These are phyloP conservation scores for Lypha dubia DNA, from an alignment of 2,888 invertebrate species.

Conservation along the genomic window DNA sequence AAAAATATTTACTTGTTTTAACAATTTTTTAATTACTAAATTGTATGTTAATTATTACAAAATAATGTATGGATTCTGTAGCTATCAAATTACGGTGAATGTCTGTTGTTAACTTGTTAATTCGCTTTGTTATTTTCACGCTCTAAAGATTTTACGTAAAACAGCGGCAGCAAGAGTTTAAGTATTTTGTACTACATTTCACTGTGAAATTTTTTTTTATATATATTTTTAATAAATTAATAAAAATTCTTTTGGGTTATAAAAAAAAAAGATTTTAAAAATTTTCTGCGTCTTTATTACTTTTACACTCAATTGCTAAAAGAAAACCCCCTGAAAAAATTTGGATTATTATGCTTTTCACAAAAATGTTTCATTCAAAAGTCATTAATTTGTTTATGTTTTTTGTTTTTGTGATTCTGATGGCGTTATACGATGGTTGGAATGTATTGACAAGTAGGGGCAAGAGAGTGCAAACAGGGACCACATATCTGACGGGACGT, in stretches of 20 bases:
- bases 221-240: background rate
- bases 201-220: too few relatives aligned
- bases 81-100: conserved; percentile 29
- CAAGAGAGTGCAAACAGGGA: background rate
- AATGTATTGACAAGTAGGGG: background rate
- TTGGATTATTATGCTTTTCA: background rate
- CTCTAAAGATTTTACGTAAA: conserved; percentile 25
- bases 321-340: background rate
- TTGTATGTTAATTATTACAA: conserved; percentile 32
- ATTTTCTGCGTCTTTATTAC: background rate
- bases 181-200: background rate
- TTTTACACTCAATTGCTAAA: conserved; percentile 7
- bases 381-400: conserved; percentile 23
- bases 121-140: conserved; percentile 22
- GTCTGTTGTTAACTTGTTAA: conserved; percentile 8
- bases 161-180: background rate
- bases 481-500: background rate
- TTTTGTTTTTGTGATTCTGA: background rate
- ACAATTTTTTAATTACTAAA: conserved; percentile 1
- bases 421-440: background rate
- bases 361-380: background rate
- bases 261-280: background rate
- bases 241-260: background rate
- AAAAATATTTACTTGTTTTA: conserved; percentile 15
- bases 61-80: too few relatives aligned